A percentile compares a stretch with the other conserved stretches of the same genome.
Evolutionary conservation across 1,140 invertebrate genomes (phyloP).

Genomic region (Palaemon carinicauda): DNA sequence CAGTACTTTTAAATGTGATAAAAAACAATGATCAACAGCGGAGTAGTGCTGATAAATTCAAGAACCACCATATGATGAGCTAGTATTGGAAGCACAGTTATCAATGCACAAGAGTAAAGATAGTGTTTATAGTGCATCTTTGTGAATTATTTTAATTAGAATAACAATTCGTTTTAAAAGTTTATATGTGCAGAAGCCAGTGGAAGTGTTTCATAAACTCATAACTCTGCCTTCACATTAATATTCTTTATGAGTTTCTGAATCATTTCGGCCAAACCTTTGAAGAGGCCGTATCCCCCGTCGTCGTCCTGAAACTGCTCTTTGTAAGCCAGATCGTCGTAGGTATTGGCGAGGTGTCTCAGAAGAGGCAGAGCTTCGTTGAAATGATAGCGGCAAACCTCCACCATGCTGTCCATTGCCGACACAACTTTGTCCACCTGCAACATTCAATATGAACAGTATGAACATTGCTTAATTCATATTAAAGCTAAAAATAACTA

Average conservation of each 20-base stretch:
- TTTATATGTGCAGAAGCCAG: neutral
- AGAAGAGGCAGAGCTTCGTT: constrained; percentile 30
- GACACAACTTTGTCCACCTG: constrained; percentile 46
- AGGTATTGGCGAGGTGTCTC: constrained; percentile 25
- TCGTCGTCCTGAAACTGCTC: constrained; percentile 50
- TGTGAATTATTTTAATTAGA: neutral
- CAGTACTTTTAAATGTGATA: too few species aligned
- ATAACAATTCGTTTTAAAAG: neutral
- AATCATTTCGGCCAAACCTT: constrained; percentile 38
- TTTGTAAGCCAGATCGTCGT: constrained; percentile 47
- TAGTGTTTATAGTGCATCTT: too few species aligned
- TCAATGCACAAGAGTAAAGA: too few species aligned
- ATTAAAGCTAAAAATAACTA: neutral
- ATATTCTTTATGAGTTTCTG: constrained; percentile 31
- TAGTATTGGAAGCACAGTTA: too few species aligned
- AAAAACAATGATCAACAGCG: too few species aligned
- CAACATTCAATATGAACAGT: neutral
- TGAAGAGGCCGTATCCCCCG: constrained; percentile 27
- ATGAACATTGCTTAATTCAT: neutral
- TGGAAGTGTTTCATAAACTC: neutral
- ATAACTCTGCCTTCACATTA: neutral
- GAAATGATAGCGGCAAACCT: constrained; percentile 39
- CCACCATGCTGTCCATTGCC: constrained; percentile 44
- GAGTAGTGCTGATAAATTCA: too few species aligned
- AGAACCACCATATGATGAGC: too few species aligned